Evolutionary conservation across 2,113 vertebrate genomes (phyloP), one percentile per base, ranked within the genome.

Genomic region (Oryzias curvinotus): DNA sequence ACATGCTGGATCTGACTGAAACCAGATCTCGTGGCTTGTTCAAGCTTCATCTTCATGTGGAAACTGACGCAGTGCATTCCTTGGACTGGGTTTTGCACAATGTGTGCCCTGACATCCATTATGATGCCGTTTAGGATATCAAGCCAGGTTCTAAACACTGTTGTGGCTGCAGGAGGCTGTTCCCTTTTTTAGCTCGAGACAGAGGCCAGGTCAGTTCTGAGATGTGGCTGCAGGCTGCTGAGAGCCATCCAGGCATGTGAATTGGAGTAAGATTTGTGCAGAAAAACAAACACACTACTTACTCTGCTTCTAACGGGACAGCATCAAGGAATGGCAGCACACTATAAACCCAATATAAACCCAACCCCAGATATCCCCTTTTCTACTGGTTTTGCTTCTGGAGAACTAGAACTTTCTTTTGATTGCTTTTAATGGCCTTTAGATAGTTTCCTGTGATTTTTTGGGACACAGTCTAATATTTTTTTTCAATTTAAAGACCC

Each of bases 131-230:
- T 76, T 68, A 52, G 55, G 63, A 58, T 70, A 65, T 79, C 73
- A 57, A 64, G 43, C 47, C 62, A 17, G 64, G 63, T 66, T 89
- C 62, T 84, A 81, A 84, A 86, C 82, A 85, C 10, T 18, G 43
- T 12, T 54, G 45, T 65, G 56, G 74, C 69, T 77, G 73, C 19
- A 16, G 68, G 75, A 66, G 23, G 5, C 68, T 59, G 75, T 67
- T 83, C 78, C 76, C 78, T 88, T 87, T 88, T 87, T 87, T 85
- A 88, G 81, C 76, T 83, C 14, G 53, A 82, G 74, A 65, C 67
- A 28, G 26, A 72, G 83, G 75, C 75, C 61, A 52, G 80, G 57
- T 81, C 84, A 76, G 78, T 46, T 48, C 51, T 3, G 51, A 63
- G 65, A 84, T 67, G 76, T 30, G 65, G 21, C 46, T 57, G 51